A percentile compares a stretch with the other conserved stretches of the same genome.
These are phyloP conservation scores for Eptesicus fuscus DNA, from an alignment of 2,113 vertebrate genomes.

Conservation along the genomic window DNA sequence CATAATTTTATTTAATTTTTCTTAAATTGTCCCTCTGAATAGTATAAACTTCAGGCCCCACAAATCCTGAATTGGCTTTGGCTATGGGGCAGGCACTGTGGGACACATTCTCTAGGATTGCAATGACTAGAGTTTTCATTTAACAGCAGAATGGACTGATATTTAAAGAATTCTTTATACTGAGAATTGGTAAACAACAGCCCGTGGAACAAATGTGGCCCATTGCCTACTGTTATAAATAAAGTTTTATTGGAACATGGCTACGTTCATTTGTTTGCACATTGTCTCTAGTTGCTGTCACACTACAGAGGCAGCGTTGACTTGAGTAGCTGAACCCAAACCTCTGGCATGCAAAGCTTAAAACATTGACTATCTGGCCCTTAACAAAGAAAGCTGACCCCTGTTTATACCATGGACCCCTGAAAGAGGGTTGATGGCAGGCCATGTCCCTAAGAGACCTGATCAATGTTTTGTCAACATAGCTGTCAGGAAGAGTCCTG, in stretches of 20 bases:
- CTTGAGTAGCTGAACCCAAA: not conserved
- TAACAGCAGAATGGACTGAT: not conserved
- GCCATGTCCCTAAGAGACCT: not conserved
- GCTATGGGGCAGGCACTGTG: fast-evolving
- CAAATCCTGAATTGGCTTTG: not conserved
- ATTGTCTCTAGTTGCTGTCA: not conserved
- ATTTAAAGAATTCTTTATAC: not conserved
- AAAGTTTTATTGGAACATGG: conserved; percentile 20
- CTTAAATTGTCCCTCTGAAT: not conserved
- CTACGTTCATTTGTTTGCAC: not conserved
- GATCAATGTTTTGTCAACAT: not conserved
- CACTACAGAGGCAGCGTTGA: not conserved
- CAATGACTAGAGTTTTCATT: not conserved
- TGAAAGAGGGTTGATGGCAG: not conserved
- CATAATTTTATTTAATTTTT: not conserved
- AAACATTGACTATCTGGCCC: not conserved
- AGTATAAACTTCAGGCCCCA: not conserved
- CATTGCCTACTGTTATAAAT: not conserved
- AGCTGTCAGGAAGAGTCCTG: not conserved
- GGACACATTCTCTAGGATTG: not conserved
- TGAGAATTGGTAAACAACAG: not conserved
- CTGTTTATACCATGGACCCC: not conserved
- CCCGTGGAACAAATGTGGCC: not conserved
- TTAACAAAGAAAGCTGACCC: not conserved
- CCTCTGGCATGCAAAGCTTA: not conserved